Evolutionary conservation across 1,140 invertebrate genomes (phyloP).

Genomic region (Probaryconus sp.): DNA sequence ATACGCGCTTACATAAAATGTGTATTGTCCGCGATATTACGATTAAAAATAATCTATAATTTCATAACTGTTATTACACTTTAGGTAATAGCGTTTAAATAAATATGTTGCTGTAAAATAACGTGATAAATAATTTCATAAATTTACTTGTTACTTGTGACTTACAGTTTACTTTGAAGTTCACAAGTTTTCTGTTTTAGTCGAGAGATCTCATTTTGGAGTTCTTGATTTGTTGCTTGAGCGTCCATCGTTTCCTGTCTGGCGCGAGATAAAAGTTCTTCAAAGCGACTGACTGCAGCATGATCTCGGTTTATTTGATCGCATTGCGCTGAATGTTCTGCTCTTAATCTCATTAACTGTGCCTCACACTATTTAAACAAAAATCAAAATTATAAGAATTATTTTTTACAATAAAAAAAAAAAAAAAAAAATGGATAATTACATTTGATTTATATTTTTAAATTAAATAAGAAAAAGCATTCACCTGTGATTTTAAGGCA

Average conservation of each 20-base stretch:
- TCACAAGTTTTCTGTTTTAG: conserved; percentile 75
- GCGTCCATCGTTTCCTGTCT: conserved; percentile 78
- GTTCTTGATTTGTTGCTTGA: conserved; percentile 77
- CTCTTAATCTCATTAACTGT: conserved; percentile 71
- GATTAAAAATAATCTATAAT: no score
- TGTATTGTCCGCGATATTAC: conserved; percentile 13
- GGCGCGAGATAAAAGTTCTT: conserved; percentile 76
- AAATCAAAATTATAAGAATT: not conserved
- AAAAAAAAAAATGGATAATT: conserved; percentile 20
- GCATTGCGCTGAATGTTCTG: conserved; percentile 73
- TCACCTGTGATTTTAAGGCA: conserved; percentile 71
- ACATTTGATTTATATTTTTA: conserved; percentile 5
- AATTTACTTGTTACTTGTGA: no score
- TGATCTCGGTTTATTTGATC: conserved; percentile 76
- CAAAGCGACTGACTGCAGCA: conserved; percentile 75
- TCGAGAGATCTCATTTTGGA: conserved; percentile 76
- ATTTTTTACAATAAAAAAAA: conserved; percentile 19
- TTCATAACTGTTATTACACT: conserved; percentile 9
- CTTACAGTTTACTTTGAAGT: conserved; percentile 79
- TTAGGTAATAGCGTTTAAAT: no score
- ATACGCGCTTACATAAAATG: conserved; percentile 4
- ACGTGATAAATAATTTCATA: no score
- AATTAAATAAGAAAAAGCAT: conserved; percentile 16
- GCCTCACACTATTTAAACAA: conserved; percentile 67
- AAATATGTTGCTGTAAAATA: no score